Base-by-base conservation (phyloP, 2,113 vertebrate genomes). In the Psettodes erumei region DNA sequence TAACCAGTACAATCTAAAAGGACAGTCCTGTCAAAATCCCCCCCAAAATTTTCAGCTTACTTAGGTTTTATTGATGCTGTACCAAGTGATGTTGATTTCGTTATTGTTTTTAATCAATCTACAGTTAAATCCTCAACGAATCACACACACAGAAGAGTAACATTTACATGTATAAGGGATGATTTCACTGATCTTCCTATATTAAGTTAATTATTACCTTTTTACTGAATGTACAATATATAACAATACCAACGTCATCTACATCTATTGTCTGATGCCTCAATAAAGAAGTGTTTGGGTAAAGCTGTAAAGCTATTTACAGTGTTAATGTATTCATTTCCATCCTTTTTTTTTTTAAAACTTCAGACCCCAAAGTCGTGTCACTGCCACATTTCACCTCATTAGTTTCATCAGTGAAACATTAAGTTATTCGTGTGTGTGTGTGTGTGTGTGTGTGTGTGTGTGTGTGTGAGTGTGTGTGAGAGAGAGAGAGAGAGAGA, bases 221-320 rank as follows among this genome's bases (percentile, higher is more conserved):
- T 45, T 58, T 45, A 38, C 5, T 59, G 13, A 18, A 30, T 71
- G n/a, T 32, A 61, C 30, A 58, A 18, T 16, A n/a, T 53, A 30
- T 30, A n/a, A 21, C 48, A 2, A 32, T 58, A 55, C 4, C 19
- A 4, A 56, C 33, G 8, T 27, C 1, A 65, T 40, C 28, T 27
- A 47, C 23, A 67, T 56, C 5, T 25, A 13, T 40, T 13, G 42
- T 40, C 28, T 33, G 25, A 56, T 21, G 9, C 47, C 19, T 62
- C 10, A 76, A 68, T 81, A 76, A 84, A 77, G 5, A 59, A 11
- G 18, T 38, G 13, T 25, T 40, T 60, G 35, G 64, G 50, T 51
- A 23, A 65, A 69, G 35, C 21, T 35, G 15, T 8, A 32, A 6
- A 19, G 18, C 4, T 2, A 1, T 32, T 0, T n/a, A 12, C 2